Conservation (phyloP, 2,113 vertebrate genomes). For the Boulengeromyrus knoepffleri region DNA sequence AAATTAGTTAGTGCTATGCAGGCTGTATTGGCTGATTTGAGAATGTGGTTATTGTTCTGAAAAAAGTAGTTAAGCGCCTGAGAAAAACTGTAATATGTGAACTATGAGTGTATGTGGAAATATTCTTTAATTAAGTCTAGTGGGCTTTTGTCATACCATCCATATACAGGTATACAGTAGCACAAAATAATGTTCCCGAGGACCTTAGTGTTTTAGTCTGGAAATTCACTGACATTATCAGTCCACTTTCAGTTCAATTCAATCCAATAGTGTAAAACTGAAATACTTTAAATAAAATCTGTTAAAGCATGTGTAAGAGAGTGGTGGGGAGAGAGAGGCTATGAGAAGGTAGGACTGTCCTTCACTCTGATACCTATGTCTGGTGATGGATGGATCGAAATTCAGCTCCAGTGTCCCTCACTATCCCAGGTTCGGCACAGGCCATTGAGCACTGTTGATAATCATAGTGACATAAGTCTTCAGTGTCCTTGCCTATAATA, state of each 20-base stretch:
- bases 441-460: conserved; percentile 63
- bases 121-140: neutral
- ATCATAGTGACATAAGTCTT: conserved; percentile 62
- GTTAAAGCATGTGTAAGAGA: neutral
- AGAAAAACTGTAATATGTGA: neutral
- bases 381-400: neutral
- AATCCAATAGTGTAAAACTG: neutral
- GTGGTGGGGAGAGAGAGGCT: neutral
- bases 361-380: neutral
- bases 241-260: too few species aligned
- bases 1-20: too few species aligned
- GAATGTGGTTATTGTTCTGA: too few species aligned
- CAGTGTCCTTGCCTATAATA: conserved; percentile 58
- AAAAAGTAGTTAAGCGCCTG: too few species aligned
- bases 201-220: neutral
- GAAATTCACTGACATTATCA: neutral
- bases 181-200: neutral
- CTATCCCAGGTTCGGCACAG: conserved; percentile 65
- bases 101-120: neutral
- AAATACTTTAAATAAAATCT: neutral
- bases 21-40: too few species aligned
- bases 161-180: neutral
- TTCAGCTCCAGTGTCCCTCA: conserved; percentile 57
- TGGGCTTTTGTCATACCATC: neutral
- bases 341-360: neutral